Conservation (phyloP, 2,888 invertebrate species). For the Keiferia lycopersicella region DNA sequence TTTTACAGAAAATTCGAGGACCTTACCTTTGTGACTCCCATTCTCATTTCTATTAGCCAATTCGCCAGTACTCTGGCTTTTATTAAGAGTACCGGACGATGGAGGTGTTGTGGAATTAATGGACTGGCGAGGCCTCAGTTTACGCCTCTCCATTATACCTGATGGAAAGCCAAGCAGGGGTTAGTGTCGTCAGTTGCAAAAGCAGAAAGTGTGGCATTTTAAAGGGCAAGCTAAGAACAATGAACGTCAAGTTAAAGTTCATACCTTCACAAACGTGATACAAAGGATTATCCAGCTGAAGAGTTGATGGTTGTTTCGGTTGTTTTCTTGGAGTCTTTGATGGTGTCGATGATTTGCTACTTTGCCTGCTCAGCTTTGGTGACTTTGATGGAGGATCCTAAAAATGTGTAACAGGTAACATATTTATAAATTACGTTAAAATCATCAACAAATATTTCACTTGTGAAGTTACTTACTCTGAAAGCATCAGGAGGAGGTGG, state of each 20-base stretch:
- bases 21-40: conserved; percentile 57
- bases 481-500: conserved; percentile 89
- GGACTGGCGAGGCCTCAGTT: conserved; percentile 69
- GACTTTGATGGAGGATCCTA: conserved; percentile 75
- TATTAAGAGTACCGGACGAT: conserved; percentile 67
- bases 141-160: conserved; percentile 76
- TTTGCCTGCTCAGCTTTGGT: conserved; percentile 69
- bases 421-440: background rate
- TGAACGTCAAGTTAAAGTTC: conserved; percentile 9
- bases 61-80: conserved; percentile 81
- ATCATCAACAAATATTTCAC: background rate
- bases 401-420: conserved; percentile 30
- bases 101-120: conserved; percentile 52
- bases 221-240: background rate
- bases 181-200: conserved; percentile 52
- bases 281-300: conserved; percentile 85
- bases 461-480: conserved; percentile 54
- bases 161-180: conserved; percentile 51
- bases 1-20: conserved; percentile 15
- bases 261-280: conserved; percentile 90
- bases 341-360: conserved; percentile 73
- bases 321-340: conserved; percentile 68
- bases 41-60: conserved; percentile 74
- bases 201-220: conserved; percentile 38
- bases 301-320: conserved; percentile 58